Evolutionary conservation across 2,797 vertebrate genomes (phyloP).

Genomic region (Enteromius radiatus): DNA sequence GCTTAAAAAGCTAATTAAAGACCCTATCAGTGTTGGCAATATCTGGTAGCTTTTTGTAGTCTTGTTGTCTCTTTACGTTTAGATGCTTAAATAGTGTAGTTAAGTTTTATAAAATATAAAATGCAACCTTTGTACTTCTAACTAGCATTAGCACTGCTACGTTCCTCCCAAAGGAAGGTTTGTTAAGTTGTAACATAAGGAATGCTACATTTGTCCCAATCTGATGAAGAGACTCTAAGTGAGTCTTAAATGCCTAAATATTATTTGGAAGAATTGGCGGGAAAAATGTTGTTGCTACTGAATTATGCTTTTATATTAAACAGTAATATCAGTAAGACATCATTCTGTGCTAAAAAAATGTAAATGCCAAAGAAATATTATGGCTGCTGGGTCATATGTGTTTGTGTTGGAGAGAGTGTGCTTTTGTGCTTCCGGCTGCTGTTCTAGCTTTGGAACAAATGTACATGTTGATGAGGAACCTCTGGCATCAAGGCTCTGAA

Average conservation of each 20-base stretch:
- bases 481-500: background rate
- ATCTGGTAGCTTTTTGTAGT: background rate
- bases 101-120: background rate
- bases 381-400: background rate
- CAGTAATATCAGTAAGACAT: background rate
- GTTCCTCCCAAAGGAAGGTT: background rate
- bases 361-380: background rate
- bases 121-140: background rate
- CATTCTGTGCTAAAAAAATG: background rate
- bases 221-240: background rate
- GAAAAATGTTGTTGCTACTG: background rate
- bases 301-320: background rate
- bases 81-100: background rate
- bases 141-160: background rate
- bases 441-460: background rate
- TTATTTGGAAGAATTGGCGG: background rate
- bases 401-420: background rate
- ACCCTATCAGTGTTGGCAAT: background rate
- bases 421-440: background rate
- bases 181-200: background rate
- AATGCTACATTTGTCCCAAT: too few relatives aligned
- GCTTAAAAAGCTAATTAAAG: background rate
- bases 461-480: background rate
- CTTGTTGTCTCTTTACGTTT: background rate
- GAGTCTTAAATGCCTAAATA: background rate